Evolutionary conservation across 2,888 invertebrate genomes (phyloP), one percentile per base, ranked within the genome.

Genomic region (Mesoligia furuncula): DNA sequence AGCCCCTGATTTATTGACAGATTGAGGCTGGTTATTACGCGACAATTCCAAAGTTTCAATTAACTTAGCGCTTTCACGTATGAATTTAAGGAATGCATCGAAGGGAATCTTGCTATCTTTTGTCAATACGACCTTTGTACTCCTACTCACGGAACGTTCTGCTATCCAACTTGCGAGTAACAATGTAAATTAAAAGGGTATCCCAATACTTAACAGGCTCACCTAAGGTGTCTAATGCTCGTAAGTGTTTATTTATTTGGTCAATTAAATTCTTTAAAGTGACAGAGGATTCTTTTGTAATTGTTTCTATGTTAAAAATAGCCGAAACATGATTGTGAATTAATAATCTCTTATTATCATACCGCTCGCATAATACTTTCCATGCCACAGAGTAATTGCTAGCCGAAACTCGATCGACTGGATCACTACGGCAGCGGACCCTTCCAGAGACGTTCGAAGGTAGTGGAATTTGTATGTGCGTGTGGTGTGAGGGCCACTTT

Each of bases 391-490:
- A 24, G 36, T 64, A 64, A 24, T 64, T 64, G 39, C 5, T 64
- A 36, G 64, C 36, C 20, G 36, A 36, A 62, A 36, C 24, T 62
- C 62, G 62, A 62, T 61, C 61, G 27, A 61, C 61, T 61, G 61
- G 27, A 61, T 61, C 8, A 61, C 17, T 15, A 61, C 61, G 64
- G 64, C 64, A 39, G 64, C 64, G 13, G 65, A n/a, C 15, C 65
- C 65, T n/a, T 65, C 42, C 65, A 65, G n/a, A 65, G 65, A 65
- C 42, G 42, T 62, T 36, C 62, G 62, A 36, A 62, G 62, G 9
- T 62, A 62, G 62, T 61, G 61, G 61, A 62, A 62, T 64, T 64
- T 64, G 62, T 64, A n/a, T n/a, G n/a, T n/a, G n/a, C n/a, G n/a
- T n/a, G n/a, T n/a, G n/a, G n/a, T n/a, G n/a, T n/a, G n/a, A n/a